Percentiles rank a stretch among this genome's conserved stretches.
Conservation (phyloP, 2,888 invertebrate species). For the Rhodophaea formosa region DNA sequence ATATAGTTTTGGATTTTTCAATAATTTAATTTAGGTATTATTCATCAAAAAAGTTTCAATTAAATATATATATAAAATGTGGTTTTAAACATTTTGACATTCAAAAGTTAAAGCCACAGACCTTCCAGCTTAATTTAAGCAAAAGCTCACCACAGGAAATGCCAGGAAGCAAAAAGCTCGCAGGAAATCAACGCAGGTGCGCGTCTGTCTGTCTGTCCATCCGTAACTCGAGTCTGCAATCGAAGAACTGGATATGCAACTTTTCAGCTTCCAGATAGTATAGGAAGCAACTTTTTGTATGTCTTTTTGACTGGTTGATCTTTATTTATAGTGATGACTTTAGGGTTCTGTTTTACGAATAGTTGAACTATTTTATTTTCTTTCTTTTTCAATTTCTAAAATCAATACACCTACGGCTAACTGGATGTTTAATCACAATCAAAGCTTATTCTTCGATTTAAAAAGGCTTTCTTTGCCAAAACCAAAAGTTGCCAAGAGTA, state of each 20-base stretch:
- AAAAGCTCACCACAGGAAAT: slow-evolving; percentile 56
- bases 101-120: background rate
- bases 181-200: slow-evolving; percentile 67
- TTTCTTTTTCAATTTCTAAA: background rate
- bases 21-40: too few species aligned
- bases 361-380: background rate
- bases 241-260: slow-evolving; percentile 7
- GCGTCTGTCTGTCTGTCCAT: slow-evolving; percentile 46
- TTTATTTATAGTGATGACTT: slow-evolving; percentile 3
- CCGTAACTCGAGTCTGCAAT: slow-evolving; percentile 33
- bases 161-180: slow-evolving; percentile 41
- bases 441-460: too few species aligned
- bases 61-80: too few species aligned
- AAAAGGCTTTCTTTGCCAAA: too few species aligned
- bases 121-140: slow-evolving; percentile 20
- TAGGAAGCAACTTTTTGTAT: slow-evolving; percentile 11
- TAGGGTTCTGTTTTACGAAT: background rate
- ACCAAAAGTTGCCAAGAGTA: too few species aligned
- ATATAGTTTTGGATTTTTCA: too few species aligned
- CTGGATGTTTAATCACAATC: too few species aligned
- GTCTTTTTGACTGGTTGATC: background rate
- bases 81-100: background rate
- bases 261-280: slow-evolving; percentile 5
- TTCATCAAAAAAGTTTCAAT: too few species aligned
- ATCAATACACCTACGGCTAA: too few species aligned